Evolutionary conservation across 2,797 vertebrate genomes (phyloP).

Genomic region (Spinus pinus): DNA sequence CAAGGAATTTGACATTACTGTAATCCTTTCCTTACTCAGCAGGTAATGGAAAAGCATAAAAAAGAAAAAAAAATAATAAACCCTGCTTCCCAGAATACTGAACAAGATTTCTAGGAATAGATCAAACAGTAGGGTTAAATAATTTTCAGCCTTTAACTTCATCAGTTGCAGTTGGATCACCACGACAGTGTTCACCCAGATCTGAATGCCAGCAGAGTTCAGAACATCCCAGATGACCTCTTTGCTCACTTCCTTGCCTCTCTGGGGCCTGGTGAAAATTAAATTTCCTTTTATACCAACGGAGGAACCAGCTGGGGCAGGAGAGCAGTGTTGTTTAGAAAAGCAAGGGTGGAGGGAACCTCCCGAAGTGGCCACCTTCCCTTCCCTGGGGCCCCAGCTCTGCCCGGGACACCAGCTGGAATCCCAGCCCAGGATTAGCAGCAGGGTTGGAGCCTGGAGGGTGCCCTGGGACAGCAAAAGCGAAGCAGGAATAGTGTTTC

Average conservation of each 20-base stretch:
- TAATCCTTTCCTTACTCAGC: neutral
- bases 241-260: neutral
- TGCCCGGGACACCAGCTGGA: rapidly evolving
- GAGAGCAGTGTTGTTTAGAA: rapidly evolving
- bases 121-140: neutral
- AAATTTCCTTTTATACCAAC: neutral
- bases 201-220: neutral
- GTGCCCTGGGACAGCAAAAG: neutral
- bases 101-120: neutral
- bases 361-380: neutral
- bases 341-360: neutral
- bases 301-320: neutral
- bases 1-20: neutral
- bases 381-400: neutral
- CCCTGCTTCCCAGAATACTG: neutral
- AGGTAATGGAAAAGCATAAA: neutral
- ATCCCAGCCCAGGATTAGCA: neutral
- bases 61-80: neutral
- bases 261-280: neutral
- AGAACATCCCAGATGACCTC: neutral
- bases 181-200: neutral
- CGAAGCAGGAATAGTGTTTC: neutral
- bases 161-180: neutral
- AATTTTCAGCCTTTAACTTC: neutral
- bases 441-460: neutral